A percentile compares a stretch with the other conserved stretches of the same genome.
phyloP scores from a whole-genome alignment of 2,113 vertebrate genomes.

The Halichoeres trimaculatus region DNA sequence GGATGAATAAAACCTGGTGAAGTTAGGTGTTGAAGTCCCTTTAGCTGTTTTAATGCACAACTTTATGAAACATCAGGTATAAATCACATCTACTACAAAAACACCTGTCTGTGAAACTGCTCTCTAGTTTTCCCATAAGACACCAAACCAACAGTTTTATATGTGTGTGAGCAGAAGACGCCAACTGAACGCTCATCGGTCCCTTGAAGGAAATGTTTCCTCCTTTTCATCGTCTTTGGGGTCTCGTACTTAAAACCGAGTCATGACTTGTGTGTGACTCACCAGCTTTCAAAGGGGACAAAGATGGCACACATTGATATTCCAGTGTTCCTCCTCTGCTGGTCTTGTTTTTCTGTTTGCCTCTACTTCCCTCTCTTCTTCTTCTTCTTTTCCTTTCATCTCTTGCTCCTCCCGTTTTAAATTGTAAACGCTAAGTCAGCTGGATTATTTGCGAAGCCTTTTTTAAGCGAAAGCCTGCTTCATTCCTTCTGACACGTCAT shows the following conservation, averaged over 20 bases:
- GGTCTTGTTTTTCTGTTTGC: constrained; percentile 54
- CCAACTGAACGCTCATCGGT: constrained; percentile 17
- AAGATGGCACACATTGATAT: constrained; percentile 55
- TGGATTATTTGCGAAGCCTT: constrained; percentile 58
- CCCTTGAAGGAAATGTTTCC: constrained; percentile 14
- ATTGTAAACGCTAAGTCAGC: constrained; percentile 70
- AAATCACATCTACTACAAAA: background rate
- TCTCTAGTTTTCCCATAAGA: constrained; percentile 7
- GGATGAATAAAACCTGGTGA: no score
- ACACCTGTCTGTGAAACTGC: background rate
- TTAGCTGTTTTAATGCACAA: background rate
- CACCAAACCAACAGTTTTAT: constrained; percentile 15
- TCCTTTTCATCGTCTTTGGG: constrained; percentile 36
- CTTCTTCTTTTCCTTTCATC: constrained; percentile 28
- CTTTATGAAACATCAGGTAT: background rate
- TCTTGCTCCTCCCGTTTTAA: constrained; percentile 38
- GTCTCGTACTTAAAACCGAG: constrained; percentile 31
- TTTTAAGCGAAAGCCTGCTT: constrained; percentile 69
- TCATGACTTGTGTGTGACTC: constrained; percentile 51
- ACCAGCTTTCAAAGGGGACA: constrained; percentile 33
- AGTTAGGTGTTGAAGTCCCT: background rate
- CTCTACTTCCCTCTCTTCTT: background rate
- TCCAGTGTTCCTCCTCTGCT: constrained; percentile 32
- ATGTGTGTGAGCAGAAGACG: constrained; percentile 41
- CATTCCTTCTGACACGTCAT: constrained; percentile 75